These are phyloP conservation scores for Oryzaephilus surinamensis DNA, from an alignment of 1,140 invertebrate species.

Conservation along the genomic window DNA sequence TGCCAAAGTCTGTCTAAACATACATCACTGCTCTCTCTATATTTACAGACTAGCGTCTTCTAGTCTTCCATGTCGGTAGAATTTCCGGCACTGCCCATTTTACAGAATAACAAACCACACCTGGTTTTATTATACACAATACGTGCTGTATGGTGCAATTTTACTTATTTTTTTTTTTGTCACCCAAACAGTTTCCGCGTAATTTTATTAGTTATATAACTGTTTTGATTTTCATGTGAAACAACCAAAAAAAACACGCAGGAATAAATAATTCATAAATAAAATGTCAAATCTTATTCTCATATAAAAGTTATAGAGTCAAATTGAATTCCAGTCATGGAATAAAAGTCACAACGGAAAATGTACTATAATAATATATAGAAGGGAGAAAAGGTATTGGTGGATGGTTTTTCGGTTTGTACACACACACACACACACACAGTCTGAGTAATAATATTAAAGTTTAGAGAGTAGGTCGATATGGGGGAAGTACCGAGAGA, in stretches of 20 bases:
- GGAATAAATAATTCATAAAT: background rate
- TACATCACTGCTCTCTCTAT: slow-evolving; percentile 1
- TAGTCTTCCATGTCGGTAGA: slow-evolving; percentile 1
- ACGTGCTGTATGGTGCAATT: too few species aligned
- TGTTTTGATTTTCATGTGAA: slow-evolving; percentile 3
- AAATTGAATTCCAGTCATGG: too few species aligned
- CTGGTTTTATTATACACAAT: too few species aligned
- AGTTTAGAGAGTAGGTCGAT: too few species aligned
- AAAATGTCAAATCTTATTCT: background rate
- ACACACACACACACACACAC: too few species aligned
- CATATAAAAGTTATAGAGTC: background rate
- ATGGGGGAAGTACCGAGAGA: too few species aligned
- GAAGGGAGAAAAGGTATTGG: too few species aligned
- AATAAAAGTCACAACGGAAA: too few species aligned
- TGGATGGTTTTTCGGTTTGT: too few species aligned
- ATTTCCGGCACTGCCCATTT: slow-evolving; percentile 4
- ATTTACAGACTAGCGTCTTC: slow-evolving; percentile 4
- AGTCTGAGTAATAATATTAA: too few species aligned
- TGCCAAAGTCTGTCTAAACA: slow-evolving; percentile 7
- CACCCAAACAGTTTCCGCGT: background rate
- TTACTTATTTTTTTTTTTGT: background rate
- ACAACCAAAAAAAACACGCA: background rate
- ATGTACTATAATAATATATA: too few species aligned
- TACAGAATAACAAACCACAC: slow-evolving; percentile 12
- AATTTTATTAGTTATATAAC: slow-evolving; percentile 5